Conservation (phyloP, 2,113 vertebrate genomes). For the Leptodactylus fuscus region DNA sequence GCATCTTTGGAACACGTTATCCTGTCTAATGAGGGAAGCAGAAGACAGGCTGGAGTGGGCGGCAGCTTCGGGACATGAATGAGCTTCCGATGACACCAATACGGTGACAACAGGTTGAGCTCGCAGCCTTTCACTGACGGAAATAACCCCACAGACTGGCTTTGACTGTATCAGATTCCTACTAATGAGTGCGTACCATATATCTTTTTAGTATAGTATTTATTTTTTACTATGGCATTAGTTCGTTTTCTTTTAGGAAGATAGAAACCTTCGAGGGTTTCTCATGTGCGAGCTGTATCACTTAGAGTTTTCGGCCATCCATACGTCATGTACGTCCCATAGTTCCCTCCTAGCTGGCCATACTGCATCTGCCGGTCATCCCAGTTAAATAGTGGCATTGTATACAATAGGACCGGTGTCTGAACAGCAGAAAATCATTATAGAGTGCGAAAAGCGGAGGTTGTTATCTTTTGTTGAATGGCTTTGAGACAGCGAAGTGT, state of each 20-base stretch:
- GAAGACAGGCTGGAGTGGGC: slow-evolving; percentile 58
- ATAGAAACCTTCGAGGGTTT: neutral
- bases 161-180: slow-evolving; percentile 54
- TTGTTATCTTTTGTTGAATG: too few species aligned
- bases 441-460: too few species aligned
- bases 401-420: too few species aligned
- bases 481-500: too few species aligned
- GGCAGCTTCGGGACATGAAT: slow-evolving; percentile 61
- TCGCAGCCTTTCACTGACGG: slow-evolving; percentile 66
- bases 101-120: slow-evolving; percentile 61
- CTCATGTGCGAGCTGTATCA: neutral
- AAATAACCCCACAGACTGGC: slow-evolving; percentile 64
- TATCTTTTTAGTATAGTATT: slow-evolving; percentile 25
- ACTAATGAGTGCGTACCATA: neutral
- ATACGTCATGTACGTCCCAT: too few species aligned
- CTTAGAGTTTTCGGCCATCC: neutral
- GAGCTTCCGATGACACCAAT: slow-evolving; percentile 67
- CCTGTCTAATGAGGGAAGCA: slow-evolving; percentile 62
- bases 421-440: too few species aligned
- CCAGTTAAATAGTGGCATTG: neutral
- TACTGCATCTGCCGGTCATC: neutral
- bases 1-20: slow-evolving; percentile 68
- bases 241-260: neutral
- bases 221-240: neutral
- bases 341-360: too few species aligned